Evolutionary conservation across 2,797 vertebrate genomes (phyloP), one percentile per base, ranked within the genome.

Genomic region (Enteromius mattozi): DNA sequence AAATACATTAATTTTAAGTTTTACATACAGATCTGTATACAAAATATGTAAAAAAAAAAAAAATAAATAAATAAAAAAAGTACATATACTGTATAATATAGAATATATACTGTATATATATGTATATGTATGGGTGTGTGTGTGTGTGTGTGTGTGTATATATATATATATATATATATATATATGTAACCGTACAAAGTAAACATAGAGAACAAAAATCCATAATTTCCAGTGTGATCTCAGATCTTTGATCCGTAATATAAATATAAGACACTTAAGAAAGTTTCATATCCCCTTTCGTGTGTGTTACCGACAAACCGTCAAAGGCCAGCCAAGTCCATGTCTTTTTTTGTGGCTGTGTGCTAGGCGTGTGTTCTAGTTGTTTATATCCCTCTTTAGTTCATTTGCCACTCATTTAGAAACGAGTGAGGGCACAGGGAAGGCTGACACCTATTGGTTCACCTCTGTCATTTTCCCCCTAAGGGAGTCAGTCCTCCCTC

Each of bases 361-460:
- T 83, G 35, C 51, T 42, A 80, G 66, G 19, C n/a, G 2, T 75
- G 54, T 81, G 78, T 35, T 84, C 83, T 72, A 81, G 80, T 78
- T 72, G 47, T 89, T 87, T 88, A 87, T 81, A 82, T 76, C 85
- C 78, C 10, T 6, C 51, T 77, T 84, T 83, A 81, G 78, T 86
- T 47, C 17, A 83, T 71, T 61, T 89, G 61, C 75, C 66, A 27
- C 86, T 59, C 80, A 27, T 81, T 30, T 70, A 0, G 68, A 68
- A 77, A 42, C 33, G 35, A 86, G 49, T 51, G 45, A 87, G 90
- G 81, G 54, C 82, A 89, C 89, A 91, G 88, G 56, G 89, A 92
- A 93, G 92, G 80, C 93, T 94, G 94, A 94, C 94, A 92, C 92
- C 94, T 94, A 91, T 93, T 94, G 93, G 94, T 90, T 82, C 86